These are phyloP conservation scores for Anneissia japonica DNA, from an alignment of 35 echinoderm and acorn worm species.

Conservation along the genomic window DNA sequence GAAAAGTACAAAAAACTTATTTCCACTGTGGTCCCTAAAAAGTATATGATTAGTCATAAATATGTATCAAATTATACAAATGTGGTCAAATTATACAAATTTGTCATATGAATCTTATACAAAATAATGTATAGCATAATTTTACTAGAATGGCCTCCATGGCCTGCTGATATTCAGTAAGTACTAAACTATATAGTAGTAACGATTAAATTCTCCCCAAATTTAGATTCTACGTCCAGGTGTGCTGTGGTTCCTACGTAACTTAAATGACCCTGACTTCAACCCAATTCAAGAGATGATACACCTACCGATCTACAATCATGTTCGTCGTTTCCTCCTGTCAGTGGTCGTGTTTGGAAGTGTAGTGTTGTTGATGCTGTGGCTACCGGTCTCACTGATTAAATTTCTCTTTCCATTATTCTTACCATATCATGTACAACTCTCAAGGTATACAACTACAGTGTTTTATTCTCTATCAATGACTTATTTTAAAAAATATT, in stretches of 20 bases:
- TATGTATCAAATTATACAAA: too few species aligned
- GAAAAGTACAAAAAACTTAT: too few species aligned
- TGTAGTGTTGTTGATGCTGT: slow-evolving; percentile 74
- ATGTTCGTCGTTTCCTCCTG: slow-evolving; percentile 72
- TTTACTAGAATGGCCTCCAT: too few species aligned
- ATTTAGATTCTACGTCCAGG: slow-evolving; percentile 81
- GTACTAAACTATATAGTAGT: not conserved
- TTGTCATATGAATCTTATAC: too few species aligned
- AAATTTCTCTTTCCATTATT: slow-evolving; percentile 65
- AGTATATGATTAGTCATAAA: too few species aligned
- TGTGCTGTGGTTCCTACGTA: slow-evolving; percentile 95
- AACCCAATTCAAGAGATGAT: slow-evolving; percentile 99
- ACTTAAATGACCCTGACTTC: slow-evolving; percentile 98
- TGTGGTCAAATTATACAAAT: too few species aligned
- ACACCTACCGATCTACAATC: slow-evolving; percentile 82
- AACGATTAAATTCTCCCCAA: not conserved
- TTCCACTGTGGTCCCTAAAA: too few species aligned
- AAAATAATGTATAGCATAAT: too few species aligned
- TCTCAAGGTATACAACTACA: slow-evolving; percentile 94
- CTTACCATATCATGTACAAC: slow-evolving; percentile 81
- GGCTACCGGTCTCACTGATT: slow-evolving; percentile 75
- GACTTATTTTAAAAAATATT: too few species aligned
- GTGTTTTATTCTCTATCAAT: too few species aligned
- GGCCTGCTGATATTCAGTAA: not conserved
- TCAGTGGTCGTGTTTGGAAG: slow-evolving; percentile 94